Base-by-base conservation (phyloP, 2,113 vertebrate genomes). In the Beaufortia kweichowensis region DNA sequence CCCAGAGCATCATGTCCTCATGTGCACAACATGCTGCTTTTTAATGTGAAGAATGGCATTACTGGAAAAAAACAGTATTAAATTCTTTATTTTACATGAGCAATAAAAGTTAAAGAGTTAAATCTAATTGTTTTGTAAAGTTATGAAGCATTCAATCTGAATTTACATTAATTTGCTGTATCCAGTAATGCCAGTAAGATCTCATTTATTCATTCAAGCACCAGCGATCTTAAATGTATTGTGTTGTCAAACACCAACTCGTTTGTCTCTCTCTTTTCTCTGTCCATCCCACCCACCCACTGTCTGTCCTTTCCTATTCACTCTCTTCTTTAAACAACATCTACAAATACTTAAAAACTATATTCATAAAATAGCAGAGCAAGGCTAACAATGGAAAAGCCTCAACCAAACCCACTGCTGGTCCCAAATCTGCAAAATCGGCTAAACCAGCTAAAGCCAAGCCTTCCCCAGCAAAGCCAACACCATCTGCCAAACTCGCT, bases 161-260 rank as follows among this genome's bases (percentile, higher is more conserved):
- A 3, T 35, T 15, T 19, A 24, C 31, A 39, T 24, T n/a, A n/a
- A n/a, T 39, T 21, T 81, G 88, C 89, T 91, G 88, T 87, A 89
- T 91, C 91, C 90, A 93, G 90, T 92, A 90, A 91, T 91, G 88
- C 90, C 90, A 90, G 83, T 80, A 75, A 86, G 85, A 88, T 88
- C 89, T 90, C 88, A 90, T 85, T 88, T 82, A 90, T 87, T 88
- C 85, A 87, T 85, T 85, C 84, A 84, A 90, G 78, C 86, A 84
- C 87, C 80, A 87, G 87, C 84, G 84, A 88, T 91, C 89, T 89
- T 85, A 85, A 91, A 91, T 85, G 91, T 87, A 91, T 78, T 90
- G 86, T 92, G 86, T 91, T 86, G 89, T 87, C 90, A 91, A 89
- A 92, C 89, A 90, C 85, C 87, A 89, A 88, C 86, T 83, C 82